A percentile compares a stretch with the other conserved stretches of the same genome.
These are phyloP conservation scores for Oscheius sp. DNA, from an alignment of 2,888 invertebrate species.

Conservation along the genomic window DNA sequence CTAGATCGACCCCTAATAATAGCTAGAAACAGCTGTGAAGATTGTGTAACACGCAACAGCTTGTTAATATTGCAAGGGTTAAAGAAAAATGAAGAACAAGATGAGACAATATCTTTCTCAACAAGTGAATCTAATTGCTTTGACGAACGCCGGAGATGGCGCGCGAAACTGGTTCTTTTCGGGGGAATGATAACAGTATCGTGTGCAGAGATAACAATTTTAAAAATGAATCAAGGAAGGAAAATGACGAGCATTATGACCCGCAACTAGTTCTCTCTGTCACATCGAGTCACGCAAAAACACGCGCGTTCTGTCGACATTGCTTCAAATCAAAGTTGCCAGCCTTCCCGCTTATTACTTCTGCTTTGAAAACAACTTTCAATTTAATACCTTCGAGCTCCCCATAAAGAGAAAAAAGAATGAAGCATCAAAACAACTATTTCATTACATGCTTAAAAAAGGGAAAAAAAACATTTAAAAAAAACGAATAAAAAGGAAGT, in stretches of 20 bases:
- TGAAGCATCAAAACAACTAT: neutral
- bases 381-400: neutral
- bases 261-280: conserved; percentile 20
- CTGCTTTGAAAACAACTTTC: neutral
- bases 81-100: neutral
- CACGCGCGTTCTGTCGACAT: neutral
- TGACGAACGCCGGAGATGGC: too few species aligned
- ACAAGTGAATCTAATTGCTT: too few species aligned
- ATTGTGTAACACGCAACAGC: neutral
- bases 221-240: neutral
- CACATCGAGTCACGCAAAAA: conserved; percentile 27
- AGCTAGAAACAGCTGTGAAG: conserved; percentile 18
- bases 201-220: neutral
- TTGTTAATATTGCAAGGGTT: neutral
- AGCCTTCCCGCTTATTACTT: neutral
- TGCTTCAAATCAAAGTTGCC: neutral
- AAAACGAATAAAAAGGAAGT: neutral
- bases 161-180: neutral
- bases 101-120: too few species aligned
- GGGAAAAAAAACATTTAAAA: neutral
- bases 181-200: neutral
- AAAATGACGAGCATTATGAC: too few species aligned
- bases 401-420: neutral
- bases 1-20: conserved; percentile 18
- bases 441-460: neutral